Base-by-base conservation (phyloP, 2,888 invertebrate genomes). In the Penaeus monodon region DNA sequence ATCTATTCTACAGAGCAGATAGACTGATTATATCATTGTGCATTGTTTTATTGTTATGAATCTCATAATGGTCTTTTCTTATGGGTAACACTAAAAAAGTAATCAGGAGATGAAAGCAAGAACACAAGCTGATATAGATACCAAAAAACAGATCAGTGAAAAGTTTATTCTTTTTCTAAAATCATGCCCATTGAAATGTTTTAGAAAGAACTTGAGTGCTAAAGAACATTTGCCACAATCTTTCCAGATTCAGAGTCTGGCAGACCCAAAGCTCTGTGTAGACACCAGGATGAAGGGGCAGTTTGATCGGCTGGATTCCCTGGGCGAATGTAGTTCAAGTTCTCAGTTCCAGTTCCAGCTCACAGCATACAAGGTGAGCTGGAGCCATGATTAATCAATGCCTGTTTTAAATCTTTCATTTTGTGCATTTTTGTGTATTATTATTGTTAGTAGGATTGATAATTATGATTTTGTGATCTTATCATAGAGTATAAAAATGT, bases 251-350 rank as follows among this genome's bases (percentile, higher is more conserved):
- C 93, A 95, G 70, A 96, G 95, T 91, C 92, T 94, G 73, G 94
- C 93, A 0, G 94, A 94, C 81, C 93, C 94, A 0, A 93, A 94
- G 81, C 92, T 96, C 79, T 98, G 98, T 91, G 93, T 96, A 0
- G 97, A 97, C 92, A 94, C 95, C 0, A 93, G 94, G 88, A 93
- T 92, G 91, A 90, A 92, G 92, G 64, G 91, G 91, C 88, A 92
- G 92, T 90, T 89, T 81, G 87, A 90, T 66, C 85, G 90, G 14
- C 74, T 90, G 64, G 88, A 88, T 73, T 86, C 89, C 8, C 86
- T 88, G 17, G 84, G 77, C 33, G 84, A 84, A n/a, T 89, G 89
- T 38, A 70, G 85, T 27, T 33, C 65, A 22, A 84, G 81, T 24
- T 78, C 84, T 14, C 86, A 88, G 74, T 88, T 85, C 57, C 86